phyloP scores from a whole-genome alignment of 2,113 vertebrate genomes.

The Grallaria varia region DNA sequence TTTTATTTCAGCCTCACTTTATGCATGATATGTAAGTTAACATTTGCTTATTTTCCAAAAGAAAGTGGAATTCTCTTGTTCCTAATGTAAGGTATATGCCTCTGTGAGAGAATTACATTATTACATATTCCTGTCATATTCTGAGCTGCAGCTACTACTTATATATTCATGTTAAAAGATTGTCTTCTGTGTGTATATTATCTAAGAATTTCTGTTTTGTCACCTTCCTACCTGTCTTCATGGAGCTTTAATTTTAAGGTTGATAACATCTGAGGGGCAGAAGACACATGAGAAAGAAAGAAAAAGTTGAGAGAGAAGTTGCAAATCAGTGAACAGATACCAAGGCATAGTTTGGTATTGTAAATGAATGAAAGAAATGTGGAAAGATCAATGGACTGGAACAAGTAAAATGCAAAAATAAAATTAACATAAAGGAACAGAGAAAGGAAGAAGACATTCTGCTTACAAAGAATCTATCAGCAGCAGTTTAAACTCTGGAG shows the following conservation, averaged over 20 bases:
- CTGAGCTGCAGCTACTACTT: not conserved
- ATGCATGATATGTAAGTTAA: not conserved
- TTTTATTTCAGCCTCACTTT: not conserved
- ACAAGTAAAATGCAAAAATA: not conserved
- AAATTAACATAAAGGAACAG: not conserved
- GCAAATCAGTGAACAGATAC: not conserved
- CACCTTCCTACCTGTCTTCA: not conserved
- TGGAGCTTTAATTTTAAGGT: not conserved
- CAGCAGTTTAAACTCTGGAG: not conserved
- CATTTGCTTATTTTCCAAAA: not conserved
- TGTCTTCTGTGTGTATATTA: not conserved
- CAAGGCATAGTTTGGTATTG: not conserved
- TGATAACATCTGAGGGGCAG: not conserved
- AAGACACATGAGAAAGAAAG: not conserved
- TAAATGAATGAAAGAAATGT: not conserved
- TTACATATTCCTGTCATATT: not conserved
- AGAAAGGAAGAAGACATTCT: not conserved
- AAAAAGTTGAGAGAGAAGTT: not conserved
- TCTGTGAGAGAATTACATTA: not conserved
- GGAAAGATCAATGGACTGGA: not conserved
- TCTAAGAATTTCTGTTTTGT: not conserved
- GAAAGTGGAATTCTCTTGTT: not conserved
- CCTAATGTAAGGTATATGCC: not conserved
- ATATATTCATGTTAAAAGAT: not conserved
- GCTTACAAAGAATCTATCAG: not conserved